Base-by-base conservation (phyloP, 1,140 invertebrate genomes). In the Wiebesia pumilae region DNA sequence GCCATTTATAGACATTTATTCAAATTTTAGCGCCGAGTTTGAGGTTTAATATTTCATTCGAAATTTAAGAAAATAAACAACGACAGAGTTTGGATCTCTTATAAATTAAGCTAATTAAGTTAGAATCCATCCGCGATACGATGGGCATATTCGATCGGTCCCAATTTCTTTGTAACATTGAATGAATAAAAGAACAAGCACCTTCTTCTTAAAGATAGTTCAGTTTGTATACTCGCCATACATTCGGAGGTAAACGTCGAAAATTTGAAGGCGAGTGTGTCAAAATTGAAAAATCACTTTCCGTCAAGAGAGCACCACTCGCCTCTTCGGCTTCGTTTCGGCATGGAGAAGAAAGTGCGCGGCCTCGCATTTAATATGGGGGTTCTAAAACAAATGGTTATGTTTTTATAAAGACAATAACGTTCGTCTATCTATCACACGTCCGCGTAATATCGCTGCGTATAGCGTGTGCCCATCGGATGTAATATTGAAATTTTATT, bases 401-500 rank as follows among this genome's bases (percentile, higher is more conserved):
- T 93, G 90, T 91, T 93, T 93, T 93, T 93, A 90, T 93, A 93
- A 93, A 93, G 93, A 93, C 93, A 93, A 93, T 93, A 93, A 92
- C 90, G 89, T 90, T 86, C 91, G 89, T 90, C 93, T 93, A 93
- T 93, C 92, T 93, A 93, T 93, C 93, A 93, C 90, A 89, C 90
- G 90, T 91, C 90, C 91, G 89, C 90, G 92, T 90, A 92, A 93
- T 93, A 93, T 93, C 91, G 91, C 90, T 91, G 43, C 84, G 79
- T 35, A 80, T 69, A 30, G 51, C 58, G 38, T n/a, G 88, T 90
- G 90, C 89, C 91, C 91, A 93, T 93, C 91, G 89, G 89, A 90
- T 89, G 91, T 92, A 92, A 93, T 93, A 93, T 93, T 93, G 92
- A 92, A 93, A 92, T 92, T 93, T 91, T 91, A 91, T 91, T 90